Evolutionary conservation across 2,797 vertebrate genomes (phyloP).

Genomic region (Sebastiscus albofasciatus): DNA sequence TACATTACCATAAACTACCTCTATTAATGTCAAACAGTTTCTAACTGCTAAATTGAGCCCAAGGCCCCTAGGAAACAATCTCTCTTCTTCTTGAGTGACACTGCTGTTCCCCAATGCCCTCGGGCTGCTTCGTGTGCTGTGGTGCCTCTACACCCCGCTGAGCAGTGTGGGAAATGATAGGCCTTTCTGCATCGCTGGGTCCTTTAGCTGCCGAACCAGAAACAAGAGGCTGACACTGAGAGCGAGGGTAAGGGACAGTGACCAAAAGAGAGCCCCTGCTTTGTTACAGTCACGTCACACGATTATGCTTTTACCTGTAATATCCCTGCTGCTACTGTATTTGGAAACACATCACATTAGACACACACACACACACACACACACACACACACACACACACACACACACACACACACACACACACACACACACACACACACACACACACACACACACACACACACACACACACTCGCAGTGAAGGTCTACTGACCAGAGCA

Average conservation of each 20-base stretch:
- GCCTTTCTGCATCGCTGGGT: slow-evolving; percentile 41
- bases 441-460: no score
- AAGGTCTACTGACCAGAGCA: slow-evolving; percentile 90
- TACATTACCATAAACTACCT: slow-evolving; percentile 8
- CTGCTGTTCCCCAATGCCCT: slow-evolving; percentile 17
- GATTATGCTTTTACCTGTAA: no score
- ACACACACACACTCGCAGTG: neutral
- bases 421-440: neutral
- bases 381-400: neutral
- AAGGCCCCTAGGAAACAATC: slow-evolving; percentile 2
- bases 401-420: no score
- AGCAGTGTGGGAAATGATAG: slow-evolving; percentile 48
- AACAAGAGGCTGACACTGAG: slow-evolving; percentile 23
- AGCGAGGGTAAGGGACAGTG: neutral
- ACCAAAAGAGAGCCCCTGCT: neutral
- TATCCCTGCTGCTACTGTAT: neutral
- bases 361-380: no score
- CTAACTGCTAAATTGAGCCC: slow-evolving; percentile 21
- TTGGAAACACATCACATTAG: neutral
- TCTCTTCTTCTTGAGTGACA: slow-evolving; percentile 13
- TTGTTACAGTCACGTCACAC: neutral
- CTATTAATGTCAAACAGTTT: slow-evolving; percentile 15
- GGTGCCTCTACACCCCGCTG: slow-evolving; percentile 40
- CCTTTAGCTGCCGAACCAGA: slow-evolving; percentile 46
- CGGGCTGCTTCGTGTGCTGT: slow-evolving; percentile 17